Conservation (phyloP, 2,113 vertebrate genomes). For the Hypocryptadius cinnamomeus region DNA sequence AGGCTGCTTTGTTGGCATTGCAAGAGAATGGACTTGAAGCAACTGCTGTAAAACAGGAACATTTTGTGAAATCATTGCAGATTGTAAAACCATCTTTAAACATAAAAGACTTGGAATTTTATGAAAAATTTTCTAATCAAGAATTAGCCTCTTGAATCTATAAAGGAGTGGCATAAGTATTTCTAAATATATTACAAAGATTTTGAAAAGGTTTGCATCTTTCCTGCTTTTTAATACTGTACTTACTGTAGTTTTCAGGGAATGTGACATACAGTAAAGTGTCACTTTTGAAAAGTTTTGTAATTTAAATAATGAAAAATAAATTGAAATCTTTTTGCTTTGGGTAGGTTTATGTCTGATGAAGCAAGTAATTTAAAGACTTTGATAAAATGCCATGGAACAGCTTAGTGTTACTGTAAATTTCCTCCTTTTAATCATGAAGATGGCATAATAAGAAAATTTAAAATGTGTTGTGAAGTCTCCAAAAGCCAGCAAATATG, state of each 20-base stretch:
- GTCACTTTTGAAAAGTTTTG: not conserved
- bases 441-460: not conserved
- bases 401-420: not conserved
- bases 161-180: not conserved
- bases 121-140: conserved; percentile 67
- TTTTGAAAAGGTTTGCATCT: not conserved
- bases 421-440: not conserved
- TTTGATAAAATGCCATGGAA: not conserved
- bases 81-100: conserved; percentile 81
- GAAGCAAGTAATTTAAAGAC: not conserved
- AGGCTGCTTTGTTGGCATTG: conserved; percentile 88
- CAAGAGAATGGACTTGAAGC: conserved; percentile 81
- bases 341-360: not conserved
- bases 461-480: not conserved
- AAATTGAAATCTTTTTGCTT: not conserved
- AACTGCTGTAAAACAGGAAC: conserved; percentile 69
- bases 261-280: not conserved
- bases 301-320: not conserved
- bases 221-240: not conserved
- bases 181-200: not conserved
- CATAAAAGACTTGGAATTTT: conserved; percentile 71
- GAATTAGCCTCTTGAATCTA: not conserved
- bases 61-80: conserved; percentile 77
- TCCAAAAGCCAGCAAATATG: not conserved
- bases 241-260: not conserved